A percentile compares a stretch with the other conserved stretches of the same genome.
Evolutionary conservation across 2,113 vertebrate genomes (phyloP).

Genomic region (Chlamydotis undulata): DNA sequence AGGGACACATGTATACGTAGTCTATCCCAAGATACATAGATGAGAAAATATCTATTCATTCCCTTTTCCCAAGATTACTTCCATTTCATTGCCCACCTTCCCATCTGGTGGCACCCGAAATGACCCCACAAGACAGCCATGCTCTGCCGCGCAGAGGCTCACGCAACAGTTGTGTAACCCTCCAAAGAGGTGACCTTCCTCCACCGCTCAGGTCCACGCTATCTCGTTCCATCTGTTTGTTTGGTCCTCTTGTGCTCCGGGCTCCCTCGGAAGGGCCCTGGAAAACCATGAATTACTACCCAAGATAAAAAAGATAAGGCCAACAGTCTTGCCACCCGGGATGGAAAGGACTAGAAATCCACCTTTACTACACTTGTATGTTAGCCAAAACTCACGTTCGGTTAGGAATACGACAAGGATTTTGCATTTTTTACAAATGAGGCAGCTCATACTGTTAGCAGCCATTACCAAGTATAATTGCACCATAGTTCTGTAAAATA

Average conservation of each 20-base stretch:
- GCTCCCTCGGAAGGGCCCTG: neutral
- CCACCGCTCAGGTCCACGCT: neutral
- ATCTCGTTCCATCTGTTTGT: neutral
- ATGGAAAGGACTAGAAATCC: neutral
- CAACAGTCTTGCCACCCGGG: neutral
- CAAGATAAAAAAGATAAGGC: neutral
- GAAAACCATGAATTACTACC: neutral
- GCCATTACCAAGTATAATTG: slow-evolving; percentile 43
- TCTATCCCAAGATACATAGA: neutral
- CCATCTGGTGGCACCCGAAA: neutral
- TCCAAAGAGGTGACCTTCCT: neutral
- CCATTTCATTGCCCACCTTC: neutral
- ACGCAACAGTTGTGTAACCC: neutral
- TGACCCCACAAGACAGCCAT: neutral
- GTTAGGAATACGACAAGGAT: slow-evolving; percentile 38
- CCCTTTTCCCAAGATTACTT: neutral
- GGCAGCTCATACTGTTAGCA: slow-evolving; percentile 50
- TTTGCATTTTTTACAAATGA: slow-evolving; percentile 47
- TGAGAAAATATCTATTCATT: neutral
- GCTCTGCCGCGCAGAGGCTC: neutral
- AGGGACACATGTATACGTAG: fast-evolving
- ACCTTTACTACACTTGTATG: neutral
- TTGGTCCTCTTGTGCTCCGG: neutral
- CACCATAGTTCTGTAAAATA: slow-evolving; percentile 57
- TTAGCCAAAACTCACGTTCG: slow-evolving; percentile 12